Evolutionary conservation across 2,113 vertebrate genomes (phyloP), one percentile per base, ranked within the genome.

Genomic region (Peromyscus maniculatus): DNA sequence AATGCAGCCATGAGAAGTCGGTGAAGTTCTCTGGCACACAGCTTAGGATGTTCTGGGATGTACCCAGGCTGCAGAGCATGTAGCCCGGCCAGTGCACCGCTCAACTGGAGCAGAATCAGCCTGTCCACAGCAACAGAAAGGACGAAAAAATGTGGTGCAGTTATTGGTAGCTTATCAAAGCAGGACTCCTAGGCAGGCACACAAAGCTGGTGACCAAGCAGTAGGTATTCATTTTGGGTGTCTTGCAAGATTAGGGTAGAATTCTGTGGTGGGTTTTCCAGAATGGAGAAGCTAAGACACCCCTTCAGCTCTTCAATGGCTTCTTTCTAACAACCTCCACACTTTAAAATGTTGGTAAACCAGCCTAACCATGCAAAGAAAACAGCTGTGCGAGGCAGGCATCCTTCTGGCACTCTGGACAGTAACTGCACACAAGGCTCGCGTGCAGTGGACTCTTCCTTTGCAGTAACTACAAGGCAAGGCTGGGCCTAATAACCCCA

Each of bases 81-180:
- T 57, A 39, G 39, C 31, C 77, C 87, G 92, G 80, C 89, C 92
- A 96, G 62, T 49, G 89, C 83, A 78, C 93, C 91, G 67, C 93
- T 97, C 91, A 91, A 86, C 89, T 83, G 91, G 90, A 39, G 33
- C 78, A 91, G 75, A 92, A 78, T 89, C 93, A 69, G 92, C 52
- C n/a, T 6, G 9, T 92, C 90, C 91, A 64, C 39, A 66, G 52
- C 93, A 93, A 86, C 36, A 93, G 87, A 39, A 96, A 91, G 43
- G 39, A 83, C 94, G 89, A 96, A 93, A 96, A 96, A 97, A 43
- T 57, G 88, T 93, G 39, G 67, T 79, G 49, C 75, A 88, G 84
- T 74, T 67, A 95, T 43, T 43, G 66, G 83, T 80, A 64, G 49
- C 78, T 92, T 91, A 71, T 36, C 77, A 92, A 96, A 93, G 93